Percentiles rank a stretch among this genome's conserved stretches.
Conservation (phyloP, 2,888 invertebrate genomes). For the Anthophora plumipes region DNA sequence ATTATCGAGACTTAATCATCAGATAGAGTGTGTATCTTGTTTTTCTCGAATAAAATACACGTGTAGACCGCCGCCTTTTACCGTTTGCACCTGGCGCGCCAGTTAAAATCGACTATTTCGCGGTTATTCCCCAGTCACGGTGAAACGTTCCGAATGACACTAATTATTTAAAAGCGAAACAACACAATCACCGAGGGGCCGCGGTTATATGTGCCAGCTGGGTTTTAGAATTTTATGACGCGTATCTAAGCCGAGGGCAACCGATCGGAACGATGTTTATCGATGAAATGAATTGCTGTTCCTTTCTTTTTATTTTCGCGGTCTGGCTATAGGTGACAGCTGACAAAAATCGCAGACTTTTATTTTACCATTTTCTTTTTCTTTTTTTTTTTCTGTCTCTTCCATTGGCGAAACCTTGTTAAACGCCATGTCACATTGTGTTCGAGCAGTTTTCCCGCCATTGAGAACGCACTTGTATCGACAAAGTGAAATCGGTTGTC, state of each 20-base stretch:
- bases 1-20: not conserved
- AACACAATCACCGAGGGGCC: not conserved
- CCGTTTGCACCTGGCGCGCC: not conserved
- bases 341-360: slow-evolving; percentile 41
- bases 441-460: slow-evolving; percentile 45
- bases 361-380: slow-evolving; percentile 31
- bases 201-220: not conserved
- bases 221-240: not conserved
- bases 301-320: not conserved
- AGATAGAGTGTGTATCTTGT: not conserved
- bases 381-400: slow-evolving; percentile 45
- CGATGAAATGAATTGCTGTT: slow-evolving; percentile 16
- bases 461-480: slow-evolving; percentile 40
- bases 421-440: slow-evolving; percentile 72
- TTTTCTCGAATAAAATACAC: not conserved
- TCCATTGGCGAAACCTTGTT: slow-evolving; percentile 64
- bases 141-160: slow-evolving; percentile 12
- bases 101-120: slow-evolving; percentile 20
- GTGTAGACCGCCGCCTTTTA: not conserved
- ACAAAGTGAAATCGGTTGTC: slow-evolving; percentile 26
- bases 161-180: slow-evolving; percentile 22
- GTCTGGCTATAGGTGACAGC: slow-evolving; percentile 55
- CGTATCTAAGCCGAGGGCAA: slow-evolving; percentile 4
- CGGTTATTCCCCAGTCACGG: not conserved
- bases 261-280: slow-evolving; percentile 18